These are phyloP conservation scores for Hirundichthys speculiger DNA, from an alignment of 2,113 vertebrate genomes.

Conservation along the genomic window DNA sequence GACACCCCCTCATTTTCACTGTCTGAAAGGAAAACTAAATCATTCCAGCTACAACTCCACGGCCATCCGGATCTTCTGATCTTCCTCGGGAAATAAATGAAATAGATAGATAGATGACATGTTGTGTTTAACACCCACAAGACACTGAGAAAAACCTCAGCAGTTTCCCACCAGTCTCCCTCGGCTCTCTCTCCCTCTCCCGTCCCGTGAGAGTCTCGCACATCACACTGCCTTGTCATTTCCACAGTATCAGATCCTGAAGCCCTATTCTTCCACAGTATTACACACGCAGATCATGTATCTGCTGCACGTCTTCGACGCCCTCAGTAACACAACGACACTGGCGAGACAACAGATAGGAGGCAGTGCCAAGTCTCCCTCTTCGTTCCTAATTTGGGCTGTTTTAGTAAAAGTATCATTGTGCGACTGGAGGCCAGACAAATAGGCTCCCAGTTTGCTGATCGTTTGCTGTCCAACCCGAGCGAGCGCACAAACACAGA, in stretches of 20 bases:
- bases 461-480: slow-evolving; percentile 60
- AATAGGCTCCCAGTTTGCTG: slow-evolving; percentile 51
- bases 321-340: slow-evolving; percentile 19
- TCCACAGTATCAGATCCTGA: slow-evolving; percentile 68
- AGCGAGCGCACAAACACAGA: slow-evolving; percentile 55
- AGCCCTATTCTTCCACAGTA: slow-evolving; percentile 54
- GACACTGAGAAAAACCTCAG: slow-evolving; percentile 51
- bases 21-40: too few species aligned
- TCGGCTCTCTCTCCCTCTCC: slow-evolving; percentile 30
- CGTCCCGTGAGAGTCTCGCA: slow-evolving; percentile 68
- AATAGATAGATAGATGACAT: slow-evolving; percentile 44
- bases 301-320: slow-evolving; percentile 29
- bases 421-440: slow-evolving; percentile 33
- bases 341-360: slow-evolving; percentile 45
- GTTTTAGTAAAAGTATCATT: slow-evolving; percentile 27
- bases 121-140: slow-evolving; percentile 34
- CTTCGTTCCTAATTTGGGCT: slow-evolving; percentile 36
- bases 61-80: too few species aligned
- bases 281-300: slow-evolving; percentile 60
- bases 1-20: too few species aligned
- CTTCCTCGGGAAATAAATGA: too few species aligned
- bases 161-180: slow-evolving; percentile 59
- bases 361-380: slow-evolving; percentile 23
- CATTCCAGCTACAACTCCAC: too few species aligned
- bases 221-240: slow-evolving; percentile 60